These are phyloP conservation scores for Macropodus opercularis DNA, from an alignment of 2,797 vertebrate species.

Conservation along the genomic window DNA sequence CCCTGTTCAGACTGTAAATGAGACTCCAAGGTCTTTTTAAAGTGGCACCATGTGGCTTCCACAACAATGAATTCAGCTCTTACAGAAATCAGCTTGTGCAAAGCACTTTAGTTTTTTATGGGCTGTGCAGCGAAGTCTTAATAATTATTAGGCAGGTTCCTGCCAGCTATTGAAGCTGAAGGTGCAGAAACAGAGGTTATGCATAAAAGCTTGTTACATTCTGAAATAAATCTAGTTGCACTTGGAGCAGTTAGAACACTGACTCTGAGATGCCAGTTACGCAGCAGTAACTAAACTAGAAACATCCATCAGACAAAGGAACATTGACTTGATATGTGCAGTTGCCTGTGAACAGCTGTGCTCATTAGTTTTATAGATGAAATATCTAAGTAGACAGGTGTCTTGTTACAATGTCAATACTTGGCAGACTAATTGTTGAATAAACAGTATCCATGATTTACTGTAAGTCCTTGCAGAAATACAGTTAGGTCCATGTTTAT, in stretches of 20 bases:
- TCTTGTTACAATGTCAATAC: slow-evolving; percentile 9
- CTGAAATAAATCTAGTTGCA: not conserved
- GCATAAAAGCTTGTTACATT: not conserved
- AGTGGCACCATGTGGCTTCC: not conserved
- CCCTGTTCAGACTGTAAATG: slow-evolving; percentile 14
- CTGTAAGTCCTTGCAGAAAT: not conserved
- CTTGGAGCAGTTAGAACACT: no score
- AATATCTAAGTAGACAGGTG: not conserved
- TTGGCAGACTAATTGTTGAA: slow-evolving; percentile 8
- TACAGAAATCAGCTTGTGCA: slow-evolving; percentile 12
- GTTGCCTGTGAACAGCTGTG: slow-evolving; percentile 11
- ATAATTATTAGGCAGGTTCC: slow-evolving; percentile 15
- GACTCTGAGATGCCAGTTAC: no score
- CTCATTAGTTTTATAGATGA: slow-evolving; percentile 11
- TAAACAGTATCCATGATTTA: not conserved
- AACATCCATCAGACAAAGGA: not conserved
- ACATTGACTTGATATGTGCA: slow-evolving; percentile 6
- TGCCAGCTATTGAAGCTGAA: slow-evolving; percentile 21
- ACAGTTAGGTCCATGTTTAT: not conserved
- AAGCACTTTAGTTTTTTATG: slow-evolving; percentile 12
- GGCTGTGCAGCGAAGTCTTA: not conserved
- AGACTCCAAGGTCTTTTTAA: slow-evolving; percentile 18
- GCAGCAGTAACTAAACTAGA: not conserved
- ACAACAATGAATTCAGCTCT: slow-evolving; percentile 14
- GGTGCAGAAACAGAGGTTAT: not conserved